Percentiles rank a stretch among this genome's conserved stretches.
Conservation (phyloP, 2,113 vertebrate genomes). For the Addax nasomaculatus region DNA sequence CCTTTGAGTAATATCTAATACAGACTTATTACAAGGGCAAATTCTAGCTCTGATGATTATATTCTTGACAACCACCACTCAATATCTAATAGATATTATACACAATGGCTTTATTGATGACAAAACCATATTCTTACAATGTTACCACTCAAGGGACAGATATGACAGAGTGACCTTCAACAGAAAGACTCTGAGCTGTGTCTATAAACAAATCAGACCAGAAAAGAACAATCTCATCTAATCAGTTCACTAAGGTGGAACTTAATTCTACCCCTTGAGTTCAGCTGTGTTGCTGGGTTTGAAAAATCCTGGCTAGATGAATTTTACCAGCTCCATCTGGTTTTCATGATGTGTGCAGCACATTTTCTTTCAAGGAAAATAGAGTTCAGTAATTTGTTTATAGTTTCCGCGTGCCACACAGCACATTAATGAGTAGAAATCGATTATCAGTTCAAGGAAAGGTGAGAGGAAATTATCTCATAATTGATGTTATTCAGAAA, state of each 20-base stretch:
- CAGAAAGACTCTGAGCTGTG: not conserved
- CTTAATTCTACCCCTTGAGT: not conserved
- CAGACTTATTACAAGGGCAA: not conserved
- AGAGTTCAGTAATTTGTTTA: not conserved
- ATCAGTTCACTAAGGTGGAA: not conserved
- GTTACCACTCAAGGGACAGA: not conserved
- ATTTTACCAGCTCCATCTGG: not conserved
- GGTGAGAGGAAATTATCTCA: constrained; percentile 28
- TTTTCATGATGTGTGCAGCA: not conserved
- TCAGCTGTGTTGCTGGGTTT: not conserved
- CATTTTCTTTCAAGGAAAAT: constrained; percentile 15
- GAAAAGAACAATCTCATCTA: not conserved
- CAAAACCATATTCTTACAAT: constrained; percentile 10
- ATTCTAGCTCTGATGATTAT: not conserved
- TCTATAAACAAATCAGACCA: not conserved
- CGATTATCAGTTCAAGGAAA: not conserved
- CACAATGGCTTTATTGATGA: not conserved
- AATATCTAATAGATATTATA: not conserved
- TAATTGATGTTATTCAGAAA: constrained; percentile 15
- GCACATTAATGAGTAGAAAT: not conserved
- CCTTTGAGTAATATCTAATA: not conserved
- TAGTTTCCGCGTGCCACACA: not conserved
- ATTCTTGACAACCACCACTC: not conserved
- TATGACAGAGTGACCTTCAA: not conserved
- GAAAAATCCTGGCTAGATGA: not conserved